Evolutionary conservation across 2,113 vertebrate species (phyloP), one percentile per base, ranked within the genome.

Genomic region (Gobio gobio): DNA sequence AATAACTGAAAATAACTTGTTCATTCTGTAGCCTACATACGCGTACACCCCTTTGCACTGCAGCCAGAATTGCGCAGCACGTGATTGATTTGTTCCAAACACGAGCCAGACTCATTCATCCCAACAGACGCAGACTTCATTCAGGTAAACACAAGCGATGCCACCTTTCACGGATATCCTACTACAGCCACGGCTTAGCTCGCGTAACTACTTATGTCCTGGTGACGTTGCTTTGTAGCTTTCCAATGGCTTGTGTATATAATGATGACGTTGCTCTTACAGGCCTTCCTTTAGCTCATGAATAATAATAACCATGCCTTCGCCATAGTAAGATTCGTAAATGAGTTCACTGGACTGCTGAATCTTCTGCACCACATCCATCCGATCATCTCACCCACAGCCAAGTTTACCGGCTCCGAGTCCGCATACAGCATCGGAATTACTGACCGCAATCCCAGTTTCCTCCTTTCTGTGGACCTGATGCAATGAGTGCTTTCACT

Each of bases 401-500:
- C 74, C 85, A 83, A 84, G 84, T 88, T 86, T 49, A 47, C 40
- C 72, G 77, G 77, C 74, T 73, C 74, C 36, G 36, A 40, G 36
- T 40, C 40, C 73, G 77, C 77, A 8, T 54, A 64, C 82, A 83
- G 64, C 70, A 73, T 54, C 79, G 63, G 33, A 74, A 43, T 58
- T 33, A 68, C 29, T 77, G 43, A 43, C 63, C 70, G 49, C 63
- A 77, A 20, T 29, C 16, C 45, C n/a, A 33, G 63, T n/a, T 24
- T 18, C 49, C n/a, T 72, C 36, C 33, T 64, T 61, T 82, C 26
- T 20, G 40, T 2, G 63, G 73, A 81, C 13, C 16, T 16, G 64
- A 78, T 86, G 89, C 87, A 84, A 90, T 92, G 89, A 91, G 80
- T 86, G 90, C 74, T 88, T 84, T 79, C 40, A 49, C 49, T 70